Evolutionary conservation across 1,140 invertebrate genomes (phyloP), one percentile per base, ranked within the genome.

Genomic region (Lycorma delicatula): DNA sequence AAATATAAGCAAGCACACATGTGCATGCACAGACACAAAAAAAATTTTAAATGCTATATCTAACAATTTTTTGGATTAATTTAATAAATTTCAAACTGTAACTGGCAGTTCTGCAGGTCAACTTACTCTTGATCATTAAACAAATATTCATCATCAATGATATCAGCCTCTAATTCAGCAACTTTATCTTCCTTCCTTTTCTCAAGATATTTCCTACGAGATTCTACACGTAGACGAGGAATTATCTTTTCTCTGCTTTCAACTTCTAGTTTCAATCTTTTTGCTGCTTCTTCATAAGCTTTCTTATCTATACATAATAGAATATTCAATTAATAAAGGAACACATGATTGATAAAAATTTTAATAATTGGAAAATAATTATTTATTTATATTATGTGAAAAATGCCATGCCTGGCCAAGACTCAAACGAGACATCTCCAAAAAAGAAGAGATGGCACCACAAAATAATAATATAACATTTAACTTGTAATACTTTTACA

Each of bases 161-260:
- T 91, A 69, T 96, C 93, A 20, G 83, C 87, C 76, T 98, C 95
- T 31, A 99, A 74, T 71, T 99, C 95, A n/a, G 85, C 79, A 34
- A 98, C 80, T 78, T 99, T 98, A 67, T 98, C 95, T 53, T 89
- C 88, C 76, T 97, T 95, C 51, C 97, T 79, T 73, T 98, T 98
- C 63, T 89, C 87, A 58, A 99, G 78, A 75, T 99, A 99, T 68
- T 93, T 87, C 52, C 93, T 77, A 28, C 97, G 81, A 0, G 95
- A 98, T 70, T 98, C 87, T 18, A 94, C 76, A 48, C 97, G 77
- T 9, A 98, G 69, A 65, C 89, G 87, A 12, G 93, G 92, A 41
- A 98, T 76, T 44, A 96, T 78, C 72, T 90, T 89, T 47, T 91
- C 87, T 54, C 86, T 76, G 66, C 93, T 88, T 64, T 92, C 83